Evolutionary conservation across 2,113 vertebrate genomes (phyloP), one percentile per base, ranked within the genome.

Genomic region (Ascaphus truei): DNA sequence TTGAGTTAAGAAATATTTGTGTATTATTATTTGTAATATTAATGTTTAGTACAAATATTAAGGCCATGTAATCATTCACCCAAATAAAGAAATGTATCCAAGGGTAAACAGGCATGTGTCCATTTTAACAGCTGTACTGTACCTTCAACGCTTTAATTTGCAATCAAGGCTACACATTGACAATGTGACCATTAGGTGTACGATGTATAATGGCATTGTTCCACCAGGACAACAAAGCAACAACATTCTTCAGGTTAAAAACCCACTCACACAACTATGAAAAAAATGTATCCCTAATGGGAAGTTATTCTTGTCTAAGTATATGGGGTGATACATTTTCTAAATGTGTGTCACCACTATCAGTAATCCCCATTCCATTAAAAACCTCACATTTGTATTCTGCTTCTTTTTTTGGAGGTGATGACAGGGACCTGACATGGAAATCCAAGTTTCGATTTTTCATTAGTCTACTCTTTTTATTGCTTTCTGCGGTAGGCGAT

Each of bases 291-390:
- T 29, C 61, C 45, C 30, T 16, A 62, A 62, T 47, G 59, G 39
- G 26, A n/a, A 62, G 23, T 43, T 12, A 23, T 30, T 16, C 50
- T 31, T 37, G 22, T 29, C 36, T 9, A 8, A 51, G 30, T 68
- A 68, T 60, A 59, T 59, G 65, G 53, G 65, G 22, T 33, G 65
- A 58, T 41, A 5, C 29, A 16, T 34, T n/a, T n/a, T 48, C 33
- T 57, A 36, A 48, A 27, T 59, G 22, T 20, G 13, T 68, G 23
- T 20, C 5, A 47, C 29, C 26, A 58, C n/a, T n/a, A 47, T 58
- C 29, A 22, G 13, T 20, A 3, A 20, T 50, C 66, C 55, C 66
- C 66, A 68, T 68, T 37, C 66, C 55, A 68, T 68, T 68, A 68
- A 68, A 68, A 68, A 59, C n/a, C 60, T 56, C 66, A 50, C 23